A percentile compares a stretch with the other conserved stretches of the same genome.
Evolutionary conservation across 2,888 invertebrate genomes (phyloP).

Genomic region (Agrotis puta): DNA sequence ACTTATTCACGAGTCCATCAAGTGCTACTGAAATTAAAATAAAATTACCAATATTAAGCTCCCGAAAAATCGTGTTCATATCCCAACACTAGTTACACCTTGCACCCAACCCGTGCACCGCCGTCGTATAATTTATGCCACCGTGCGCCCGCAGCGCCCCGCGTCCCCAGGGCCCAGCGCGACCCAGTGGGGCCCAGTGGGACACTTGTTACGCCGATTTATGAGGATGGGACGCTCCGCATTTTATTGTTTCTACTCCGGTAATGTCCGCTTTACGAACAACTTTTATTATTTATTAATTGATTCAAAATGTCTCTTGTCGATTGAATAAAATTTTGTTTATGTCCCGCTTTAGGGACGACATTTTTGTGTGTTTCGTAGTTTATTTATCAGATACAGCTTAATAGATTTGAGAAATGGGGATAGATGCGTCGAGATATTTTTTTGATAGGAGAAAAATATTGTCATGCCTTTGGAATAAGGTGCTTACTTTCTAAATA

Average conservation of each 20-base stretch:
- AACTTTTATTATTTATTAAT: slow-evolving; percentile 84
- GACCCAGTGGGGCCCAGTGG: slow-evolving; percentile 69
- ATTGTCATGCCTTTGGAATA: slow-evolving; percentile 33
- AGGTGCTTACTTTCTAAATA: slow-evolving; percentile 51
- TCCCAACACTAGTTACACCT: slow-evolving; percentile 55
- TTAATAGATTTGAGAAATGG: slow-evolving; percentile 67
- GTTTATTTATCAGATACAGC: slow-evolving; percentile 65
- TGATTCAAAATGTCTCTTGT: slow-evolving; percentile 74
- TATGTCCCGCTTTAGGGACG: slow-evolving; percentile 56
- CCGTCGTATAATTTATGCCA: slow-evolving; percentile 76
- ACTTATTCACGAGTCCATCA: neutral
- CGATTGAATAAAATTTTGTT: slow-evolving; percentile 71
- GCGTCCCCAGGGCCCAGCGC: slow-evolving; percentile 52
- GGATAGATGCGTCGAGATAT: slow-evolving; percentile 54
- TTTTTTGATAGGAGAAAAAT: slow-evolving; percentile 42
- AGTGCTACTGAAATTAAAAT: neutral
- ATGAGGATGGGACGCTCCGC: slow-evolving; percentile 73
- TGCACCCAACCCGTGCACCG: slow-evolving; percentile 51
- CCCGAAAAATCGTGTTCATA: slow-evolving; percentile 44
- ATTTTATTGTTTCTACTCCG: slow-evolving; percentile 72
- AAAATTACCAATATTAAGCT: neutral
- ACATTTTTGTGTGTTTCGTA: slow-evolving; percentile 59
- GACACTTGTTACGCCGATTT: slow-evolving; percentile 80
- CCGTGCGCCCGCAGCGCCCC: slow-evolving; percentile 61
- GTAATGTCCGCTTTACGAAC: slow-evolving; percentile 66